Conservation (phyloP, 2,888 invertebrate genomes). For the Platypus cylindrus region DNA sequence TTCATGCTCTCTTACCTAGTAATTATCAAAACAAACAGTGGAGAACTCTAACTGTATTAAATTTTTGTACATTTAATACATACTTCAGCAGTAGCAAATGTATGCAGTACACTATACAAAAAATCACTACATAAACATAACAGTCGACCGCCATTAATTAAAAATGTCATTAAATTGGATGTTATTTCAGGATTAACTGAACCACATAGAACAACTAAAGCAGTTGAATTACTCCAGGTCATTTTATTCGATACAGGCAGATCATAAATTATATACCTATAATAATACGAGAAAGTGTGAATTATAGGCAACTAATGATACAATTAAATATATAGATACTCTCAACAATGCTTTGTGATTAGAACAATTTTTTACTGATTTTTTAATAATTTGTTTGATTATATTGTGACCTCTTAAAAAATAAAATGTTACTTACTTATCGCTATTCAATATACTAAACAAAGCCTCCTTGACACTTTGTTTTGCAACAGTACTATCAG, state of each 20-base stretch:
- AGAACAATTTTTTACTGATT: too few relatives aligned
- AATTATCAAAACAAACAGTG: conserved; percentile 15
- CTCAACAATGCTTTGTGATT: too few relatives aligned
- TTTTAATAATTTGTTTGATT: too few relatives aligned
- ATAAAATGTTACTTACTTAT: conserved; percentile 43
- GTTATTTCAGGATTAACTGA: conserved; percentile 53
- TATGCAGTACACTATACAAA: conserved; percentile 61
- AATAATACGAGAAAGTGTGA: too few relatives aligned
- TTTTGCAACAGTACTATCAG: conserved; percentile 61
- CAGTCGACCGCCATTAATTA: conserved; percentile 61
- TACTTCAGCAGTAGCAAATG: conserved; percentile 75
- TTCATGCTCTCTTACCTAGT: conserved; percentile 67
- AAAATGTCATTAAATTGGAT: conserved; percentile 54
- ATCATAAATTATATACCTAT: conserved; percentile 51
- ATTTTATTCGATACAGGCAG: conserved; percentile 30
- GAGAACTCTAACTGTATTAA: too few relatives aligned
- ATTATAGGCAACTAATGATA: too few relatives aligned
- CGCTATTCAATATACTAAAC: conserved; percentile 52
- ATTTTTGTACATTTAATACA: too few relatives aligned
- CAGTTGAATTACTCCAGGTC: conserved; percentile 29
- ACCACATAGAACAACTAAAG: conserved; percentile 65
- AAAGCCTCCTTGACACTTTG: conserved; percentile 63
- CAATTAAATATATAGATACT: too few relatives aligned
- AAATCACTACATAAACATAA: conserved; percentile 72
- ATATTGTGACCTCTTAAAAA: not conserved